Base-by-base conservation (phyloP, 2,113 vertebrate genomes). In the Daubentonia madagascariensis region DNA sequence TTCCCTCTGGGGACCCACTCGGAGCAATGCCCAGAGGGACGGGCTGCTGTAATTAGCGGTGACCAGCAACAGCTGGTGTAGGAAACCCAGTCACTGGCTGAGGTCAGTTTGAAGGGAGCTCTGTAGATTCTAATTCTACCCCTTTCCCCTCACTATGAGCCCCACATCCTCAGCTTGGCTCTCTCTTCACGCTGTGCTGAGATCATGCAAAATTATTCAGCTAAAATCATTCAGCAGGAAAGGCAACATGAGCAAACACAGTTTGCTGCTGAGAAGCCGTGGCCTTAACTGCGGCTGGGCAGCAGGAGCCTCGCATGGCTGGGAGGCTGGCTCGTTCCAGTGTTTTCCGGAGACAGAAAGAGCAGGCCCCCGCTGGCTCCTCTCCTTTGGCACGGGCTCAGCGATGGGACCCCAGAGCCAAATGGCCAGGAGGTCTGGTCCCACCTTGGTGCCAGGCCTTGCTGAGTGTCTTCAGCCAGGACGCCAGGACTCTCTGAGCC, bases 161-260 rank as follows among this genome's bases (percentile, higher is more conserved):
- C 48, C 80, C 50, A 88, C 20, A 67, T 75, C 81, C 59, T 96
- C 45, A 8, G 61, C 88, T 85, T 35, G 28, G 73, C 45, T 30
- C 43, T 95, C 32, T 95, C 78, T 91, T 93, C 96, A 78, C 8
- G 59, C 98, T 96, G 94, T 89, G 98, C 87, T 8, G 94, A 97
- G 96, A 97, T 97, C 85, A 88, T 94, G 94, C 91, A 97, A 97
- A 98, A 97, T 97, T 97, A 98, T 97, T 97, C 96, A 75, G 63
- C 96, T 95, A n/a, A 95, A 96, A 81, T 95, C 50, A 88, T 94
- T 78, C 91, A 81, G 75, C 88, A 88, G 93, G 96, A 97, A 94
- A 95, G 93, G 78, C 80, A 70, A 94, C 76, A 16, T 0, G 28
- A 87, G 45, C 80, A 90, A 72, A 93, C 93, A 86, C 0, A 14